Evolutionary conservation across 2,888 invertebrate species (phyloP), one percentile per base, ranked within the genome.

Genomic region (Trichogramma evanescens): DNA sequence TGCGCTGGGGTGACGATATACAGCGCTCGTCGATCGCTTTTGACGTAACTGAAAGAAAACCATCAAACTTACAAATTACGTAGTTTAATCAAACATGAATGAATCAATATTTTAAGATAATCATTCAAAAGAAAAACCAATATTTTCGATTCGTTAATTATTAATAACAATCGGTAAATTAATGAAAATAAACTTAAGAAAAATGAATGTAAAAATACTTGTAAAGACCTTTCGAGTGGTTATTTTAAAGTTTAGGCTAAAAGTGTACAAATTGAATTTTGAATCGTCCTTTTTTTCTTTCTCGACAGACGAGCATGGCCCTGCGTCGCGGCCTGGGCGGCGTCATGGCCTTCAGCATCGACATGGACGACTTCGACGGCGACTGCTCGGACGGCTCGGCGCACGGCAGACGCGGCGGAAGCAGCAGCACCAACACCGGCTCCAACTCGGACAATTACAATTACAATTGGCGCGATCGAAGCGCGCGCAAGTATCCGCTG

Each of bases 331-430:
- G 67, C 1, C 78, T 94, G 0, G 90, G 86, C 0, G 93, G 93
- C 1, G 83, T 88, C 0, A 93, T 93, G 92, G 86, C 92, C 5
- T 93, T 93, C 93, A 90, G 91, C 45, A 84, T 93, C 43, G 93
- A 94, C 74, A 93, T 92, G 0, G 93, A 94, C 66, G 93, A 93
- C 77, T 92, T 91, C 74, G 80, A 80, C 26, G 91, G 91, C 0
- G 82, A 82, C 53, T 92, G 92, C 67, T 39, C 41, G 3, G 3
- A 38, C 9, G 52, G 43, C 41, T 40, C 40, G 10, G 9, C n/a
- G 10, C 13, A 9, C 10, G 49, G 13, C 13, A 3, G 6, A 7
- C 8, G 10, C 49, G 49, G 13, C 10, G 49, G 49, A 2, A 8
- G 9, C 5, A 39, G 42, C 3, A 3, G 13, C 13, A 13, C 9